Evolutionary conservation across 2,113 vertebrate species (phyloP).

Genomic region (Corythaixoides concolor): DNA sequence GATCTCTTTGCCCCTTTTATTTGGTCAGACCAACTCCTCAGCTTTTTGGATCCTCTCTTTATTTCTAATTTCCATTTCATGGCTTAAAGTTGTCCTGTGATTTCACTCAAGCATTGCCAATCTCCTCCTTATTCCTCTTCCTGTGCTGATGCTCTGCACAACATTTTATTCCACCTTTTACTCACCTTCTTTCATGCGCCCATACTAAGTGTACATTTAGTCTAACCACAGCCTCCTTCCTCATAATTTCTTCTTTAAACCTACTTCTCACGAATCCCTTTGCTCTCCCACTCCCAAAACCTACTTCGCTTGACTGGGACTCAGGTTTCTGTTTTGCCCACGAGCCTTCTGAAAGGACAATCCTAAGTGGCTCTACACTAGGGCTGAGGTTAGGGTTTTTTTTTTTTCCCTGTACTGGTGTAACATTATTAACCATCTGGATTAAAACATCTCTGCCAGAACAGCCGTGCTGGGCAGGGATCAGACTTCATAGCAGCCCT

Average conservation of each 20-base stretch:
- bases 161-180: neutral
- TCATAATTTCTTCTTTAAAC: neutral
- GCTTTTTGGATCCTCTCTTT: neutral
- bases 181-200: neutral
- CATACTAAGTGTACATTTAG: neutral
- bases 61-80: neutral
- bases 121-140: neutral
- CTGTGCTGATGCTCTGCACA: neutral
- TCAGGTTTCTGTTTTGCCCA: neutral
- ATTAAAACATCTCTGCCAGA: constrained; percentile 3
- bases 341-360: neutral
- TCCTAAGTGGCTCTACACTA: neutral
- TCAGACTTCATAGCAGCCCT: neutral
- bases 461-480: neutral
- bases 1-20: neutral
- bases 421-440: neutral
- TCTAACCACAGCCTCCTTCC: neutral
- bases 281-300: neutral
- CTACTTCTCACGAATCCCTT: neutral
- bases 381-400: neutral
- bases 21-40: neutral
- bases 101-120: neutral
- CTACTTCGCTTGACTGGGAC: neutral
- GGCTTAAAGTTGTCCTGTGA: neutral
- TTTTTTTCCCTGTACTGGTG: neutral